Evolutionary conservation across 2,113 vertebrate genomes (phyloP), one percentile per base, ranked within the genome.

Genomic region (Hystrix brachyura): DNA sequence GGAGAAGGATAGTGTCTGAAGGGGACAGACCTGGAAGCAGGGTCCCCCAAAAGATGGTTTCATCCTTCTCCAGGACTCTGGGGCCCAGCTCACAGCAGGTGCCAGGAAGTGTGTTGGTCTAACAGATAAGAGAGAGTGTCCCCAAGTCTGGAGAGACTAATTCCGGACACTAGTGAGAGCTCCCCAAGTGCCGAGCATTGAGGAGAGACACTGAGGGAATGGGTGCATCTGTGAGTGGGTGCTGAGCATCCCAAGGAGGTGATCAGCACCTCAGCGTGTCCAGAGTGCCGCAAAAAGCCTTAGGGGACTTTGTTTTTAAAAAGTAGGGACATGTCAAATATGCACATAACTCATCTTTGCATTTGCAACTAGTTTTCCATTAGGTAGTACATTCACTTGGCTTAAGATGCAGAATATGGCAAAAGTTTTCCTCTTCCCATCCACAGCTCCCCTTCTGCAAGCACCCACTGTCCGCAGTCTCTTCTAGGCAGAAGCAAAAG

Each of bases 61-160:
- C 32, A 23, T 32, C 32, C 3, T 10, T 90, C 43, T 79, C 76
- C 1, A 3, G 82, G 51, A 21, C 3, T n/a, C 71, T 6, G 46
- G 32, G 38, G 11, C 69, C 51, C 93, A 76, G 62, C 55, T 81
- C 14, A 4, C n/a, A 46, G 19, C 5, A 5, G 65, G 43, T 1
- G 3, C 34, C n/a, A 29, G 38, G 48, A 25, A 71, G 29, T 9
- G 7, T 0, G 2, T 4, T 8, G 7, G 18, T 43, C 59, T 32
- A 82, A 69, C 51, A 46, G 72, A 38, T 12, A 34, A 79, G 60
- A 60, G 67, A 85, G n/a, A 29, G n/a, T 18, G 6, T 23, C 81
- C 62, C 0, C 1, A 83, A 80, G 62, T 55, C 23, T 43, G 13
- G 3, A 78, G 84, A 67, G 59, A 19, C 34, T 43, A 5, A 15